These are phyloP conservation scores for Neoniphon sammara DNA, from an alignment of 2,797 vertebrate genomes.

Conservation along the genomic window DNA sequence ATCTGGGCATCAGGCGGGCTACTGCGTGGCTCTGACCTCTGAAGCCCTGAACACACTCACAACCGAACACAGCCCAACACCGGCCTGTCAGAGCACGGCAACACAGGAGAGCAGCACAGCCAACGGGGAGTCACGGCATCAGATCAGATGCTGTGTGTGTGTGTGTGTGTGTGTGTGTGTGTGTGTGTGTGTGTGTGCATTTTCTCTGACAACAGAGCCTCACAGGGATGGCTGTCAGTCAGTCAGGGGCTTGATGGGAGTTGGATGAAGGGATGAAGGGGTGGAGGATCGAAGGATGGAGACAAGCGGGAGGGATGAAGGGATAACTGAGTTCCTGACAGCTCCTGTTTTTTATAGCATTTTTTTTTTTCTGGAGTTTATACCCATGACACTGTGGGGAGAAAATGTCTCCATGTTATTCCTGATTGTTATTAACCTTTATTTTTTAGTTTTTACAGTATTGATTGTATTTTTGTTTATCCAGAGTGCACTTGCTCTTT, in stretches of 20 bases:
- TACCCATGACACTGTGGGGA: slow-evolving; percentile 49
- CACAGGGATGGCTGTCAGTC: slow-evolving; percentile 78
- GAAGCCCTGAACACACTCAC: slow-evolving; percentile 62
- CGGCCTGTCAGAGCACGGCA: slow-evolving; percentile 72
- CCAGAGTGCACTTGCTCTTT: slow-evolving; percentile 1
- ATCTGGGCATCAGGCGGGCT: slow-evolving; percentile 64
- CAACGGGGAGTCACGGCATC: slow-evolving; percentile 61
- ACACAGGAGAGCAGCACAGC: slow-evolving; percentile 58
- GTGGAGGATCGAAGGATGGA: slow-evolving; percentile 63
- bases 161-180: slow-evolving; percentile 14
- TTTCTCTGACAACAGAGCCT: slow-evolving; percentile 61
- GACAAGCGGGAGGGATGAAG: slow-evolving; percentile 66
- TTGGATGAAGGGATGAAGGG: slow-evolving; percentile 65
- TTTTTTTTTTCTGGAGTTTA: slow-evolving; percentile 53
- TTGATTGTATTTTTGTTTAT: not conserved
- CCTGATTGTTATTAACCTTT: slow-evolving; percentile 64
- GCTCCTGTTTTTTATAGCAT: slow-evolving; percentile 53
- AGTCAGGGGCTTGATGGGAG: slow-evolving; percentile 65
- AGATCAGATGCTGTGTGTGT: slow-evolving; percentile 51
- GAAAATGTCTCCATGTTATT: slow-evolving; percentile 36
- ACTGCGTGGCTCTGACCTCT: slow-evolving; percentile 63
- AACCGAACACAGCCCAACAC: slow-evolving; percentile 58
- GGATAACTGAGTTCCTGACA: slow-evolving; percentile 73
- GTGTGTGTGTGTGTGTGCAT: slow-evolving; percentile 7
- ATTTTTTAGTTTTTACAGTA: slow-evolving; percentile 28